phyloP scores from a whole-genome alignment of 2,113 vertebrate genomes.

The Polypterus bichir region DNA sequence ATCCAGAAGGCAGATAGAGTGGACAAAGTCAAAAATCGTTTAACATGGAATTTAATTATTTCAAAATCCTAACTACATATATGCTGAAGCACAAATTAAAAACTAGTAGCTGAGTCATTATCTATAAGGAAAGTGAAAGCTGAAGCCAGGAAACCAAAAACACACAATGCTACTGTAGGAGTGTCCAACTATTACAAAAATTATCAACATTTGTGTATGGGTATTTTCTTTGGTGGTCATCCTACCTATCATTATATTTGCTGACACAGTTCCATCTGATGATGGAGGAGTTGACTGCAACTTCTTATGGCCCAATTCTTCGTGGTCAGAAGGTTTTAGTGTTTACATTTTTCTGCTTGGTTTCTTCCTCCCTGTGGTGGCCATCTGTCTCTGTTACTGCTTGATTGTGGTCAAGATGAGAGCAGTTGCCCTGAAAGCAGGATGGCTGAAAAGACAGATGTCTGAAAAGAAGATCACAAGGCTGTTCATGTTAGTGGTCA shows the following conservation, averaged over 20 bases:
- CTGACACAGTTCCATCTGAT: conserved; percentile 16
- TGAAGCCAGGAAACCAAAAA: conserved; percentile 55
- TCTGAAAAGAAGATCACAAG: conserved; percentile 55
- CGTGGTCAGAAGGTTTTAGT: conserved; percentile 26
- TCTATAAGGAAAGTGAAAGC: too few relatives aligned
- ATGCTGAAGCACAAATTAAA: too few relatives aligned
- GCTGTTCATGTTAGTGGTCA: conserved; percentile 53
- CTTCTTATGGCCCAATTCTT: conserved; percentile 23
- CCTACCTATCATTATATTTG: conserved; percentile 28
- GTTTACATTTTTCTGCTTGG: conserved; percentile 30
- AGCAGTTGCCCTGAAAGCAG: conserved; percentile 48
- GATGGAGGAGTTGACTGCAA: conserved; percentile 22
- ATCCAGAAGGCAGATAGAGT: too few relatives aligned
- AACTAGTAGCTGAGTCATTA: too few relatives aligned
- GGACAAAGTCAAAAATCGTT: too few relatives aligned
- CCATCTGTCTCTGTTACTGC: conserved; percentile 31
- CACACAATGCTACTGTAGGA: too few relatives aligned
- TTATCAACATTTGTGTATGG: conserved; percentile 26
- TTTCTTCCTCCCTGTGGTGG: conserved; percentile 27
- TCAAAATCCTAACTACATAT: too few relatives aligned
- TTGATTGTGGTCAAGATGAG: conserved; percentile 43
- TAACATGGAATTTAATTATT: too few relatives aligned
- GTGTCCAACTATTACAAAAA: conserved; percentile 27
- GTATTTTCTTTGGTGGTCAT: conserved; percentile 27
- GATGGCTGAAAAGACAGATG: conserved; percentile 46